phyloP scores from a whole-genome alignment of 1,140 invertebrate species.

The Oncopodura yosiiana region DNA sequence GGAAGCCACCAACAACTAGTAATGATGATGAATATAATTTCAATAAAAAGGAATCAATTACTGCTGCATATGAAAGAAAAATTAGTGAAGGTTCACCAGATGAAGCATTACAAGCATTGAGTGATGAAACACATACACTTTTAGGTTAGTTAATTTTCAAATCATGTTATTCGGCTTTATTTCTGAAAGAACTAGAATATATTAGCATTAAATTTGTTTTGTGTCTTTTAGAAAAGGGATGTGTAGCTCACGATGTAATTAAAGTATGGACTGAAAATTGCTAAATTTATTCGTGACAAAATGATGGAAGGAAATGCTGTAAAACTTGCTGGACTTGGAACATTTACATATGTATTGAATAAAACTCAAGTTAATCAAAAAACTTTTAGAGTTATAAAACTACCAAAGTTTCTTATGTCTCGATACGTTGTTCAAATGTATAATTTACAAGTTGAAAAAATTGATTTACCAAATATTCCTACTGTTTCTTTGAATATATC shows the following conservation, averaged over 20 bases:
- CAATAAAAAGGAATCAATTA: too few species aligned
- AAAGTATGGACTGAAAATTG: conserved; percentile 1
- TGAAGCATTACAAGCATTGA: too few species aligned
- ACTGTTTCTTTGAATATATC: conserved; percentile 14
- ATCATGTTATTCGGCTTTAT: too few species aligned
- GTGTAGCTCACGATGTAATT: not conserved
- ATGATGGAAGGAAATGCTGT: not conserved
- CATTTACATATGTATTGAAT: not conserved
- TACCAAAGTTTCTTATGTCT: not conserved
- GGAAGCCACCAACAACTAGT: too few species aligned
- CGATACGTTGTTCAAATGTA: not conserved
- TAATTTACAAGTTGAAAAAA: not conserved
- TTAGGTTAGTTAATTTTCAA: too few species aligned
- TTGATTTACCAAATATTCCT: conserved; percentile 6
- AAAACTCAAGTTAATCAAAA: not conserved
- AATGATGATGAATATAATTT: too few species aligned
- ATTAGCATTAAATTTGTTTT: too few species aligned
- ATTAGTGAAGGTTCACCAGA: too few species aligned
- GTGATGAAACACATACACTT: too few species aligned
- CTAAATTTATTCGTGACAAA: not conserved
- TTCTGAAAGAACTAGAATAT: too few species aligned
- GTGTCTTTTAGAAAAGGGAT: not conserved
- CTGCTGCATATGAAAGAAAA: too few species aligned
- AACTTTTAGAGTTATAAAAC: not conserved
- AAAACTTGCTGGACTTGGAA: conserved; percentile 1